A percentile compares a stretch with the other conserved stretches of the same genome.
Evolutionary conservation across 2,113 vertebrate species (phyloP).

Genomic region (Macaca mulatta): DNA sequence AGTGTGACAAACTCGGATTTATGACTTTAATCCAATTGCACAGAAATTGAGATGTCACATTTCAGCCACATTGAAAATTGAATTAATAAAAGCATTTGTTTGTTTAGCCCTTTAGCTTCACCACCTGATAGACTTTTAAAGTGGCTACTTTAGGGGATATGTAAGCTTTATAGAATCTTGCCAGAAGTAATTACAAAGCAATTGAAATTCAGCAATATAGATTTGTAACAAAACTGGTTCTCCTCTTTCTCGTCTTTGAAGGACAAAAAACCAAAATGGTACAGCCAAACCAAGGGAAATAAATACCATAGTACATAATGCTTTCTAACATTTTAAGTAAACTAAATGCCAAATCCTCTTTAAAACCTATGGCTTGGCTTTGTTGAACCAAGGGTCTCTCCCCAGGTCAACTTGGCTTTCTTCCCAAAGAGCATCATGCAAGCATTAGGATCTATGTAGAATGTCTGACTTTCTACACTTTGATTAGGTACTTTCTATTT

Average conservation of each 20-base stretch:
- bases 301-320: background rate
- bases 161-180: slow-evolving; percentile 13
- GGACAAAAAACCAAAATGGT: background rate
- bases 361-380: background rate
- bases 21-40: slow-evolving; percentile 67
- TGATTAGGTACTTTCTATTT: background rate
- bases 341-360: background rate
- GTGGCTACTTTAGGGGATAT: background rate
- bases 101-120: slow-evolving; percentile 24
- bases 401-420: background rate
- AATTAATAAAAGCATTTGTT: slow-evolving; percentile 67
- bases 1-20: slow-evolving; percentile 68
- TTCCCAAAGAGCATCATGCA: background rate
- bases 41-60: slow-evolving; percentile 52
- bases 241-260: background rate
- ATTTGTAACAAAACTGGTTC: background rate
- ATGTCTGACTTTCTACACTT: background rate
- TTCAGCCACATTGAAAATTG: slow-evolving; percentile 59
- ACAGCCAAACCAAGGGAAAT: background rate
- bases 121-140: slow-evolving; percentile 37
- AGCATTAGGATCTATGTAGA: background rate
- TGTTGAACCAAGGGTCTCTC: background rate
- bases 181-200: slow-evolving; percentile 27
- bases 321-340: slow-evolving; percentile 12
- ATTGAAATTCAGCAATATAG: slow-evolving; percentile 49